Base-by-base conservation (phyloP, 2,888 invertebrate species). In the Cordylochernes scorpioides region DNA sequence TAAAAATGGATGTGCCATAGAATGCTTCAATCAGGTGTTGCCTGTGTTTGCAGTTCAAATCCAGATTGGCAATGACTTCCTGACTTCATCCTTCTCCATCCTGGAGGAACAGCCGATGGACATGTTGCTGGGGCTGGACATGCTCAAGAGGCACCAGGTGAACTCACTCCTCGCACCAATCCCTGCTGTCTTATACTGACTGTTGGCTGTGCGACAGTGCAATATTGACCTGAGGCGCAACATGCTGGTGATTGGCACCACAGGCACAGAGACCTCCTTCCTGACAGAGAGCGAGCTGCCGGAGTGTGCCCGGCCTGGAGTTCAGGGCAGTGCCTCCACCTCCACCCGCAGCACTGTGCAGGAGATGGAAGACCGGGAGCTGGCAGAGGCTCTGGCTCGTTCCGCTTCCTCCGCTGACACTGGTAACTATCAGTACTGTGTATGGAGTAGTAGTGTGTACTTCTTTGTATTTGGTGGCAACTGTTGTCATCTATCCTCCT, bases 41-140 rank as follows among this genome's bases (percentile, higher is more conserved):
- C n/a, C n/a, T n/a, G n/a, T n/a, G n/a, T n/a, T n/a, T n/a, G n/a
- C 22, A 22, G 22, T 22, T 22, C 84, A 91, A 55, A 77, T 97
- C 54, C 75, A 91, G 54, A 91, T 97, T 39, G 86, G 75, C 45
- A 71, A 68, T 41, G 80, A 78, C 49, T 86, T 77, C 53, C 62
- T 97, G 24, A 80, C 84, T 2, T 84, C 88, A 3, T 88, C 88
- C 22, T 94, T 97, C 55, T 84, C 86, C 17, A 84, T 97, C 21
- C 62, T 97, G 26, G 80, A 86, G 49, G 75, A 91, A 45, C 91
- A 94, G 52, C 77, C 84, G 1, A 88, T 94, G 84, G 94, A 97
- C 48, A 86, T 97, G 82, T 58, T 97, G 32, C 61, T 97, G 9
- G 97, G 97, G 0, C 60, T 97, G 30, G 94, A 97, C 49, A 91